phyloP scores from a whole-genome alignment of 2,797 vertebrate species.

The Scleropages formosus region DNA sequence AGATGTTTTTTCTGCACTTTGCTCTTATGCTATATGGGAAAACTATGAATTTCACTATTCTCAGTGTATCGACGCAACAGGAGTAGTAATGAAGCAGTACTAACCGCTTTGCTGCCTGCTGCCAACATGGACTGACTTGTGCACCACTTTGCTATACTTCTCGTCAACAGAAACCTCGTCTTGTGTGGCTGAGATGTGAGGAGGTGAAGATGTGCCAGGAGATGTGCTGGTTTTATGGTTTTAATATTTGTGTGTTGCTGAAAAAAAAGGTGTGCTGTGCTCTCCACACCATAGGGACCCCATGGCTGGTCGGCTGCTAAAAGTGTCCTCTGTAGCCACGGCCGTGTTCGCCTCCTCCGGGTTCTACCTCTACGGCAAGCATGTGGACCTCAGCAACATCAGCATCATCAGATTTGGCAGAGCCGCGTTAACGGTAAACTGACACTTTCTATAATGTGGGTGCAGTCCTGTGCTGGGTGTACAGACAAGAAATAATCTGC shows the following conservation, averaged over 20 bases:
- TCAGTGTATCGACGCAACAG: no score
- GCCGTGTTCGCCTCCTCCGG: conserved; percentile 75
- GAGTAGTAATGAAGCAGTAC: no score
- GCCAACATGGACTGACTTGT: background rate
- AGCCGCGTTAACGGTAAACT: conserved; percentile 69
- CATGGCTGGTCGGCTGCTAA: conserved; percentile 80
- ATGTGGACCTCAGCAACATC: conserved; percentile 83
- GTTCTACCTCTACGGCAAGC: conserved; percentile 74
- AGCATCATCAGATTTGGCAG: conserved; percentile 85
- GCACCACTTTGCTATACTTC: background rate
- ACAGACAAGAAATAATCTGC: no score
- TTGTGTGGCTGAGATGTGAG: no score
- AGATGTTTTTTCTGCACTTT: no score
- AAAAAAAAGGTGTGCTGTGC: background rate
- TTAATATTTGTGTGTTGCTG: no score
- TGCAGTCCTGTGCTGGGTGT: background rate
- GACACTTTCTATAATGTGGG: background rate
- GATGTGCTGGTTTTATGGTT: background rate
- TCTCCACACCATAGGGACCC: conserved; percentile 43
- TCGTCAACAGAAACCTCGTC: background rate
- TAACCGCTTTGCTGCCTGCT: background rate
- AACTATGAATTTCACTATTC: no score
- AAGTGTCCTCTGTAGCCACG: conserved; percentile 74
- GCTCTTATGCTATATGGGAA: no score
- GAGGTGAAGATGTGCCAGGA: background rate